Conservation (phyloP, 2,797 vertebrate species). For the Erethizon dorsatum region DNA sequence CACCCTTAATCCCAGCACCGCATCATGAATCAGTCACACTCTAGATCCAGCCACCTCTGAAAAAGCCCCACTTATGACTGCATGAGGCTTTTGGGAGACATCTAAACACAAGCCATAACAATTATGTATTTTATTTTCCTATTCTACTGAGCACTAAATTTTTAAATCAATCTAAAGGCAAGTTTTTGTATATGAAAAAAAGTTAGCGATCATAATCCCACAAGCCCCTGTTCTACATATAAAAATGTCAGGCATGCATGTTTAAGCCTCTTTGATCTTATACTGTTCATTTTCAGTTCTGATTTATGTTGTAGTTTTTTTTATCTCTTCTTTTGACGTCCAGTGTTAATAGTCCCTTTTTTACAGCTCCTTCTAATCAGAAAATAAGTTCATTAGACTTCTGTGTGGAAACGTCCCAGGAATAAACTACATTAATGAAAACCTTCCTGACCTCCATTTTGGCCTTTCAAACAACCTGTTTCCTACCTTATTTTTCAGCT, state of each 20-base stretch:
- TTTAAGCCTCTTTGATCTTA: background rate
- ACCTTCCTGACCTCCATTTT: background rate
- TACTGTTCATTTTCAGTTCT: background rate
- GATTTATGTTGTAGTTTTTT: background rate
- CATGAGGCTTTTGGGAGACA: background rate
- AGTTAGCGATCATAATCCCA: background rate
- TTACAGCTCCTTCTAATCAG: background rate
- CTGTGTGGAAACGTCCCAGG: background rate
- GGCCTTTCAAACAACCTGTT: background rate
- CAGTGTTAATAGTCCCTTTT: background rate
- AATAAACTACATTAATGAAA: constrained; percentile 1
- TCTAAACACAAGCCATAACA: background rate
- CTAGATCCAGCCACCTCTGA: background rate
- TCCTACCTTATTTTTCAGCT: background rate
- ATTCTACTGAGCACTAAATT: background rate
- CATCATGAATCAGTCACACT: background rate
- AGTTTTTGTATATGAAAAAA: constrained; percentile 6
- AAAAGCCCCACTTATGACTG: background rate
- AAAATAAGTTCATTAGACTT: background rate
- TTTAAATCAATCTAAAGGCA: constrained; percentile 18
- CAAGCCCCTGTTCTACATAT: background rate
- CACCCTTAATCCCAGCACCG: background rate
- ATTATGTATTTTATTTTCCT: constrained; percentile 20
- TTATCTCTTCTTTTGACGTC: background rate
- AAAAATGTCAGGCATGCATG: background rate